Base-by-base conservation (phyloP, 1,140 invertebrate species). In the Zophobas atratus region DNA sequence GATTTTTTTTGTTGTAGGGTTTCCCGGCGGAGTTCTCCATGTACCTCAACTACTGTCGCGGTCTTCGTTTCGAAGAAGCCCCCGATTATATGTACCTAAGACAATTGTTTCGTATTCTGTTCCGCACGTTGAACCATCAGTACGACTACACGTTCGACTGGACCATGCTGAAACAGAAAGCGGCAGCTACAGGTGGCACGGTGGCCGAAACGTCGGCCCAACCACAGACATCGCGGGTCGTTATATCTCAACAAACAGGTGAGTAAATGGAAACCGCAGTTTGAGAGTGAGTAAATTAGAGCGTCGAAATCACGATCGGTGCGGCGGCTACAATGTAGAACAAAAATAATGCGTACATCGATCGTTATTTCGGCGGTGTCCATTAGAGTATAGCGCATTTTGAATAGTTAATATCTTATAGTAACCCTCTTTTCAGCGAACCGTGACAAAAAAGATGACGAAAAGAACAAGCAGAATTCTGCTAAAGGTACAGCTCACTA, bases 61-160 rank as follows among this genome's bases (percentile, higher is more conserved):
- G 94, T 38, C 89, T 98, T 63, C 91, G 95, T 57, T 98, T 98
- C 85, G 96, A 97, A 85, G 96, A 98, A 85, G 92, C 92, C 33
- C 97, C 97, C 6, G 96, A 98, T 86, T 98, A 98, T 87, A 96
- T 97, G 93, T 98, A 98, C 87, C 89, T 97, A 76, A 90, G 96
- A 75, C 96, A 97, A 85, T 87, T 98, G 85, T 99, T 98, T 90
- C 94, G 98, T 84, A 99, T 99, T 87, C 92, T 99, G 84, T 99
- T 99, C 91, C 95, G 98, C 85, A 99, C 98, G 78, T 92, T 99
- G 82, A 99, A 99, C 89, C 97, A 99, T 88, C 97, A 99, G 88
- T 99, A 99, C 88, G 98, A 99, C 89, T 99, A 99, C 89, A 97
- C 96, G 80, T 99, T 99, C 89, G 98, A 99, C 88, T 99, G 99